Base-by-base conservation (phyloP, 2,888 invertebrate genomes). In the Julus scanicus region DNA sequence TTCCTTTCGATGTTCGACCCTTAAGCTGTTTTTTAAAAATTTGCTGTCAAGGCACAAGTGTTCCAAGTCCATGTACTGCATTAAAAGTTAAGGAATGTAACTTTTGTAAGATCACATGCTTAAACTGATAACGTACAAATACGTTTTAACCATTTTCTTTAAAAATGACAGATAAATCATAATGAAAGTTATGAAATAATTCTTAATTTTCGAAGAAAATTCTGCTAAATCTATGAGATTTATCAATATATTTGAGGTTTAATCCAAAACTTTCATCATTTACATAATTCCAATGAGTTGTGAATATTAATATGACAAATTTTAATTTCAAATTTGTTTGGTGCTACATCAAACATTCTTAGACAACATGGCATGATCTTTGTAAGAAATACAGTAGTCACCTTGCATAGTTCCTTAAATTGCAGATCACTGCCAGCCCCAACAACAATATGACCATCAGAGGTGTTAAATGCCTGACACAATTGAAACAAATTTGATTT, bases 341-440 rank as follows among this genome's bases (percentile, higher is more conserved):
- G n/a, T n/a, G n/a, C n/a, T n/a, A n/a, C n/a, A n/a, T n/a, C n/a
- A n/a, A n/a, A n/a, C n/a, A 44, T 44, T 44, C 44, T 44, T 44
- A 6, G 44, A 3, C 44, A 44, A 44, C 6, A 44, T 44, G 44
- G 3, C 6, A 6, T 44, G 44, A 44, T 6, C 44, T 5, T 3
- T 44, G 6, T 44, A 5, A 6, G 44, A 44, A 39, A 85, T 17
- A 85, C 39, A 29, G n/a, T 44, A 9, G 37, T 44, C 86, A 90
- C 90, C 84, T 94, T 92, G 91, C 97, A 96, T 11, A 98, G 93
- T 89, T 95, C 95, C 44, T 92, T 91, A 92, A 97, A 98, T 91
- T 97, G 97, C 0, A 93, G 92, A 91, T 98, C 95, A 86, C 97
- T 98, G 1, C 97, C 98, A 2, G 96, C 94, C 0, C 98, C 98